Evolutionary conservation across 2,888 invertebrate genomes (phyloP), one percentile per base, ranked within the genome.

Genomic region (Caenorhabditis sp.): DNA sequence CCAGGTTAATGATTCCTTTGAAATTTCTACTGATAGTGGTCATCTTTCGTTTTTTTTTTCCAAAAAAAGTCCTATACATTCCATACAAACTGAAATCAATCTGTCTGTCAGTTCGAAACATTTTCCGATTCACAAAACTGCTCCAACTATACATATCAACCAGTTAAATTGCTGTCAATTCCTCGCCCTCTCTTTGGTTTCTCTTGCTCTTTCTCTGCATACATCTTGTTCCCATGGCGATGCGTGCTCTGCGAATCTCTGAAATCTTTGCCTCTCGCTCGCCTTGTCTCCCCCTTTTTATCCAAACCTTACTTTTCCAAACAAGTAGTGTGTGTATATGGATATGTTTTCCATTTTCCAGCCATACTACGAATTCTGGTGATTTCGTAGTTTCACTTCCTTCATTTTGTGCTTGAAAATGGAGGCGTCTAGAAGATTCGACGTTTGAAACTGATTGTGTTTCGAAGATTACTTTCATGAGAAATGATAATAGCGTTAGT

Each of bases 211-310:
- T 49, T n/a, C 0, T 26, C 51, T 77, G 68, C 61, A 59, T 61
- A 69, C 51, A 58, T 3, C 76, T 68, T 69, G 76, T 77, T 69
- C 76, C 76, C 76, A 77, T 77, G 76, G 69, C 69, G 49, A 77
- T 69, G 26, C 49, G 35, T 59, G 68, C 69, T 61, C 51, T 54
- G 47, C 54, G 54, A 54, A 59, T 68, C 49, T 66, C 75, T 58
- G 58, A 76, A 59, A 68, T 76, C 58, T 38, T 38, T 38, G 38
- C 38, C 38, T 76, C 64, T 64, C 61, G 19, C 56, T 74, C 74
- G 35, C 49, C 28, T 59, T 59, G 44, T 44, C 26, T 64, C 28
- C 28, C 47, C n/a, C 24, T 5, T 12, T 31, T 63, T 59, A 70
- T 70, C 28, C 59, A 59, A 59, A 47, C 38, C 72, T 47, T 58